These are phyloP conservation scores for Lateolabrax maculatus DNA, from an alignment of 2,797 vertebrate genomes.

Conservation along the genomic window DNA sequence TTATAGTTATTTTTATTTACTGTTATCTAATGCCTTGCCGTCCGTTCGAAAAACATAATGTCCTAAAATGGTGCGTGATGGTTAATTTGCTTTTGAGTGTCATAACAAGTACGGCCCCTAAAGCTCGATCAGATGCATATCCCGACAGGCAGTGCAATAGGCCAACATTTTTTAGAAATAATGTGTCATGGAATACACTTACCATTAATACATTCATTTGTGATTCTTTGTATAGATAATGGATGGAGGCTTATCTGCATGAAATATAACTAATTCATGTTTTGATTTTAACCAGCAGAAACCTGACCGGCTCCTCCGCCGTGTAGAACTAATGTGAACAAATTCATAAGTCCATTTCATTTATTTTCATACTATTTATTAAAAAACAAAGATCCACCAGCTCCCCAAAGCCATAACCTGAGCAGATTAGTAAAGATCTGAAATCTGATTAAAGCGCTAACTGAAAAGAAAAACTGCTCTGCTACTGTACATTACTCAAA, in stretches of 20 bases:
- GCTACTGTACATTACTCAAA: slow-evolving; percentile 6
- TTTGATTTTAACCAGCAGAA: slow-evolving; percentile 1
- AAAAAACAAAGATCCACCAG: neutral
- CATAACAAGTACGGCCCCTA: neutral
- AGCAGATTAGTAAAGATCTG: slow-evolving; percentile 1
- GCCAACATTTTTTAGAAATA: neutral
- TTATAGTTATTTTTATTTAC: neutral
- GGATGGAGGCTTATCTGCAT: neutral
- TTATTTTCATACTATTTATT: neutral
- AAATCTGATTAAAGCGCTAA: neutral
- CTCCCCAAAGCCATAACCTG: neutral
- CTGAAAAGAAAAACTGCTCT: neutral
- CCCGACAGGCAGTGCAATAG: no score
- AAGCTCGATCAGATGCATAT: neutral
- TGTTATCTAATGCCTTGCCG: neutral
- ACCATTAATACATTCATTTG: neutral
- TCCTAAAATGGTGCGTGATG: neutral
- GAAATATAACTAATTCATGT: neutral
- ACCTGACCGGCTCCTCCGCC: neutral
- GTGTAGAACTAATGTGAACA: neutral
- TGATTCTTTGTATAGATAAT: neutral
- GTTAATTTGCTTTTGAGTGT: neutral
- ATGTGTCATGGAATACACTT: neutral
- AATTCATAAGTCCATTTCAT: neutral
- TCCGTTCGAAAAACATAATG: neutral